Conservation (phyloP, 2,888 invertebrate species). For the Megastigmus dorsalis region DNA sequence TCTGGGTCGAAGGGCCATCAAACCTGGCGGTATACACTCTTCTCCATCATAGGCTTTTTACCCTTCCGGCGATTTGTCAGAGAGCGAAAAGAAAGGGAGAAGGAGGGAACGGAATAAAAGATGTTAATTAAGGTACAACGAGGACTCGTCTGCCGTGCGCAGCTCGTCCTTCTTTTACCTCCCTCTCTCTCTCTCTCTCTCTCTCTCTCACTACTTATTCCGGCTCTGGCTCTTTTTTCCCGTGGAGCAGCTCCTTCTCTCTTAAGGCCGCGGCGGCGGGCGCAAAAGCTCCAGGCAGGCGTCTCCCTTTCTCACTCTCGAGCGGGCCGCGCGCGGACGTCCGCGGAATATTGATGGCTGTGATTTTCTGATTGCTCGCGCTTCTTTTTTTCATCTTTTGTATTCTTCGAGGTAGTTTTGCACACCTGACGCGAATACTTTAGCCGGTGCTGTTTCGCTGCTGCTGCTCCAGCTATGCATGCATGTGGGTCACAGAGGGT, state of each 20-base stretch:
- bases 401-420: conserved; percentile 11
- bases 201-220: too few relatives aligned
- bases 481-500: neutral
- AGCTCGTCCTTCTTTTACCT: neutral
- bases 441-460: neutral
- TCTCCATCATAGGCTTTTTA: too few relatives aligned
- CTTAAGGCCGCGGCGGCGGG: too few relatives aligned
- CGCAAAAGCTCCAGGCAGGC: too few relatives aligned
- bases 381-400: conserved; percentile 34
- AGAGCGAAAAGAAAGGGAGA: neutral
- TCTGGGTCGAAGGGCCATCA: too few relatives aligned
- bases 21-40: too few relatives aligned
- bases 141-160: neutral
- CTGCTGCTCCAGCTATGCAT: too few relatives aligned
- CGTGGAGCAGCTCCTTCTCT: too few relatives aligned
- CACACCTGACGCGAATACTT: conserved; percentile 29
- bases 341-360: conserved; percentile 33
- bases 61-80: too few relatives aligned
- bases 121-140: conserved; percentile 8
- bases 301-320: neutral
- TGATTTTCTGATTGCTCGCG: conserved; percentile 40
- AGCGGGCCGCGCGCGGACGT: neutral
- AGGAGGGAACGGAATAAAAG: neutral
- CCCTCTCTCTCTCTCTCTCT: neutral
- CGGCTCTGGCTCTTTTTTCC: too few relatives aligned